Conservation (phyloP, 2,888 invertebrate genomes). For the Onthophagus sagittarius region DNA sequence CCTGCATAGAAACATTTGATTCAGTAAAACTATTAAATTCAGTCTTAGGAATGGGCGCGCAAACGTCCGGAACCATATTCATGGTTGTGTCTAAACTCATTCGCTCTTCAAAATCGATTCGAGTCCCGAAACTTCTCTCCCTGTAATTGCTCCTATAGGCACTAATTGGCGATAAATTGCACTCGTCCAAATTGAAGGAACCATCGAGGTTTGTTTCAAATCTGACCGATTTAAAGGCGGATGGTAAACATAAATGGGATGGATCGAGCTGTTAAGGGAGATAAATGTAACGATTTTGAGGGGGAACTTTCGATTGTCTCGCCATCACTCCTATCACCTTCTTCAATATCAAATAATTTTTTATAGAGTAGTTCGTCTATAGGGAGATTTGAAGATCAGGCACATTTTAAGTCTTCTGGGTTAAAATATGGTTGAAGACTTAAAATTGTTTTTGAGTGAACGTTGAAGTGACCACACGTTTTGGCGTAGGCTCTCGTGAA, state of each 20-base stretch:
- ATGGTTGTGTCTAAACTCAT: slow-evolving; percentile 54
- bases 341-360: slow-evolving; percentile 42
- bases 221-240: not conserved
- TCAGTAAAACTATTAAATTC: slow-evolving; percentile 28
- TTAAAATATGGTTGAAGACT: slow-evolving; percentile 59
- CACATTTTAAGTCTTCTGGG: slow-evolving; percentile 14
- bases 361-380: slow-evolving; percentile 38
- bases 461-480: too few species aligned
- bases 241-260: slow-evolving; percentile 17
- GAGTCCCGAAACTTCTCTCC: slow-evolving; percentile 51
- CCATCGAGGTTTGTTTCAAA: slow-evolving; percentile 8
- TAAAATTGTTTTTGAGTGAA: too few species aligned
- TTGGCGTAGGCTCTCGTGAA: too few species aligned
- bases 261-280: slow-evolving; percentile 36
- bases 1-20: slow-evolving; percentile 18
- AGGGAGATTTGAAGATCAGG: not conserved
- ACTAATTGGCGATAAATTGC: slow-evolving; percentile 32
- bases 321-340: slow-evolving; percentile 22
- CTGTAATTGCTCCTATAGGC: slow-evolving; percentile 27
- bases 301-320: slow-evolving; percentile 21
- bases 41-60: slow-evolving; percentile 28
- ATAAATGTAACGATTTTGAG: slow-evolving; percentile 30
- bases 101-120: slow-evolving; percentile 54
- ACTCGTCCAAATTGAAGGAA: slow-evolving; percentile 25
- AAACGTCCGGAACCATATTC: slow-evolving; percentile 47